These are phyloP conservation scores for Emydocephalus ijimae DNA, from an alignment of 2,113 vertebrate species.

Conservation along the genomic window DNA sequence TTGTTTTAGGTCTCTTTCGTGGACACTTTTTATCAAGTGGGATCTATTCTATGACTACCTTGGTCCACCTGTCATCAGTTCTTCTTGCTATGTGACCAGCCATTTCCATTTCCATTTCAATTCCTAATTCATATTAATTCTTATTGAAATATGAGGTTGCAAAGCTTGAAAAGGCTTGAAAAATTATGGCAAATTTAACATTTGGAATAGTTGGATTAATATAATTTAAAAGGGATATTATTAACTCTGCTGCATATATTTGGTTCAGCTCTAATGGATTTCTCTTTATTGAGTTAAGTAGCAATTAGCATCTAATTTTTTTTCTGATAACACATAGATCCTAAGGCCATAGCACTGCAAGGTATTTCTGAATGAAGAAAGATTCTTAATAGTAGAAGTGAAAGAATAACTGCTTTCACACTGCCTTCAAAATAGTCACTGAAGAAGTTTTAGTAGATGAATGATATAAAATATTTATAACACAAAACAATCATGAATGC, in stretches of 20 bases:
- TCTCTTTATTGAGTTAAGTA: constrained; percentile 6
- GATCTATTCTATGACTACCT: not conserved
- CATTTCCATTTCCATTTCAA: not conserved
- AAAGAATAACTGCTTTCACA: not conserved
- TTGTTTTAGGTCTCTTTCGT: not conserved
- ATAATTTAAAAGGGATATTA: constrained; percentile 20
- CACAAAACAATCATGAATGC: not conserved
- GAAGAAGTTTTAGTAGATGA: not conserved
- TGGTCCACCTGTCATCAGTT: not conserved
- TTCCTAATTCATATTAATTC: not conserved
- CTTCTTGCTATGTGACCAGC: not conserved
- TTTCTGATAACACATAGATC: not conserved
- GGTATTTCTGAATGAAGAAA: not conserved
- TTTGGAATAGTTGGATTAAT: constrained; percentile 13
- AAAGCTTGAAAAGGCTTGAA: not conserved
- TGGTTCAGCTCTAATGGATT: constrained; percentile 14
- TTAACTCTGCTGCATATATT: constrained; percentile 19
- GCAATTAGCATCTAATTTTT: constrained; percentile 15
- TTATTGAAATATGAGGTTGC: constrained; percentile 6
- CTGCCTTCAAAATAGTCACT: not conserved
- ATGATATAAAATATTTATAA: not conserved
- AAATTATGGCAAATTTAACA: constrained; percentile 3
- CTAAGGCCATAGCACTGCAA: not conserved
- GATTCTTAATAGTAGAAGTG: not conserved
- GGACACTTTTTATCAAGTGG: not conserved